phyloP scores from a whole-genome alignment of 1,140 invertebrate genomes.

The Bombus cullumanus region DNA sequence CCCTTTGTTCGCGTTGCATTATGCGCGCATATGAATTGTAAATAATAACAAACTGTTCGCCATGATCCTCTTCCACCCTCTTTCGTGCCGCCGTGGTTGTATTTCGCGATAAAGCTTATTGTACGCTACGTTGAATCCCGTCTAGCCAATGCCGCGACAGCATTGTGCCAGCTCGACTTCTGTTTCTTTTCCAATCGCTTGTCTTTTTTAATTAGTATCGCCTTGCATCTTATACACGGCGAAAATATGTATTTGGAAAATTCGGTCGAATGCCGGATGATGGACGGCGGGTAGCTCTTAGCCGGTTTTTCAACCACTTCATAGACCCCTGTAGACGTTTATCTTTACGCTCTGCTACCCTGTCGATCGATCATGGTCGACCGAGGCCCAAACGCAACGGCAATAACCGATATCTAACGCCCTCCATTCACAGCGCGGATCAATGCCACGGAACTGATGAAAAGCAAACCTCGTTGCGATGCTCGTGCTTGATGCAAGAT shows the following conservation, averaged over 20 bases:
- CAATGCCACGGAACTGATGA: slow-evolving; percentile 4
- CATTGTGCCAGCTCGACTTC: not conserved
- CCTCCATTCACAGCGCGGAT: not conserved
- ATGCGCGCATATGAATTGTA: slow-evolving; percentile 13
- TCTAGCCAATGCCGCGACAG: not conserved
- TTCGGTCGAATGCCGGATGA: not conserved
- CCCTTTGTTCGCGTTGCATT: slow-evolving; percentile 10
- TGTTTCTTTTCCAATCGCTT: not conserved
- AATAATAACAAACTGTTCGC: slow-evolving; percentile 10
- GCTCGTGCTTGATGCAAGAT: not conserved
- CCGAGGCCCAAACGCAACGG: not conserved
- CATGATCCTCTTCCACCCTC: not conserved
- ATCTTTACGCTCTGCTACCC: not conserved
- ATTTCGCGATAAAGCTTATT: not conserved
- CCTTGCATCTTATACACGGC: not conserved
- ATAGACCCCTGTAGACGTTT: not conserved
- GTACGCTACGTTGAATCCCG: not conserved
- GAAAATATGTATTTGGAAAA: not conserved
- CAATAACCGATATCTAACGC: slow-evolving; percentile 26
- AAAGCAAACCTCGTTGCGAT: not conserved
- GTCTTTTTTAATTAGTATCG: not conserved
- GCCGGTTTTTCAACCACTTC: not conserved
- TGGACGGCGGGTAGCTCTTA: not conserved
- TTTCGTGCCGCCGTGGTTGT: not conserved
- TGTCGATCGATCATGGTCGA: slow-evolving; percentile 19